Evolutionary conservation across 2,113 vertebrate species (phyloP).

Genomic region (Rhombomys opimus): DNA sequence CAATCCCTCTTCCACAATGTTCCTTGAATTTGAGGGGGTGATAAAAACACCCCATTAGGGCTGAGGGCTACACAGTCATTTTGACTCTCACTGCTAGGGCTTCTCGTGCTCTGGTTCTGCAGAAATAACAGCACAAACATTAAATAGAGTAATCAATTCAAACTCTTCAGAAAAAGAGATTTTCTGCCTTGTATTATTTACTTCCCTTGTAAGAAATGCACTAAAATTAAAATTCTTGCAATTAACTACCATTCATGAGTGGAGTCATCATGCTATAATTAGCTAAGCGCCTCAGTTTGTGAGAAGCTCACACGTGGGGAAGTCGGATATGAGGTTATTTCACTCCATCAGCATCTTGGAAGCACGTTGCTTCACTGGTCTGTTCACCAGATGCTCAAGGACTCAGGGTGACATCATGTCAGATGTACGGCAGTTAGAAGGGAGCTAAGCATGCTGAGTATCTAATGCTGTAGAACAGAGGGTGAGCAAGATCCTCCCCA

Average conservation of each 20-base stretch:
- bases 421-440: neutral
- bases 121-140: neutral
- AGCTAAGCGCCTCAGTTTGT: neutral
- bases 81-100: neutral
- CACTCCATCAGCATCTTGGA: neutral
- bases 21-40: neutral
- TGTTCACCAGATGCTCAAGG: neutral
- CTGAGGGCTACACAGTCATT: neutral
- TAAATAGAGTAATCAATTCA: neutral
- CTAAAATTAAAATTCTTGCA: neutral
- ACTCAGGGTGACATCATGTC: neutral
- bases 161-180: neutral
- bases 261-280: neutral
- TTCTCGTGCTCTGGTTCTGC: neutral
- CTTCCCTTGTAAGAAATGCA: neutral
- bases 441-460: rapidly evolving
- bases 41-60: neutral
- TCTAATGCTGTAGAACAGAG: neutral
- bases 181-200: neutral
- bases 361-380: too few relatives aligned
- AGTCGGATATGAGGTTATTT: too few relatives aligned
- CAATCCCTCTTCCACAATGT: neutral
- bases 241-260: neutral
- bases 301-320: neutral
- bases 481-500: rapidly evolving